Evolutionary conservation across 1,140 invertebrate genomes (phyloP), one percentile per base, ranked within the genome.

Genomic region (Varroa destructor): DNA sequence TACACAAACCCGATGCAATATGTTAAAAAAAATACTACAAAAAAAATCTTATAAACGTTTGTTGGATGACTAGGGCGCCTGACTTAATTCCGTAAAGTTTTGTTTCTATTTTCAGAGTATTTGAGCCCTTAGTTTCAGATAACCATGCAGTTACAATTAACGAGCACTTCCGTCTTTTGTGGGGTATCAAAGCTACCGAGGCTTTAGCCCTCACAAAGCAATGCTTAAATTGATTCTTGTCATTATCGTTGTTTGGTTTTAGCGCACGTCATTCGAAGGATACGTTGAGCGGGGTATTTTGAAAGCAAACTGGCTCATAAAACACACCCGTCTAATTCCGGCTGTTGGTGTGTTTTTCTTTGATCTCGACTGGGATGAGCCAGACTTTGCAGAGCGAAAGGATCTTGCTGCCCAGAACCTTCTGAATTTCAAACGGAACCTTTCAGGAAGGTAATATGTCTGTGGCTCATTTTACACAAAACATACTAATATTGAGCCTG

Each of bases 311-410:
- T 99, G 96, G 96, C 89, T 97, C 83, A 84, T 87, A 8, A 99
- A 99, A 82, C 91, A 98, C 79, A 81, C 96, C 6, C 85, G 88
- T 75, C 83, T 90, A 67, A 84, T 98, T 74, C 94, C 96, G 25
- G 88, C 93, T 2, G 87, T 97, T 0, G 87, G 96, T 70, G 91
- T 96, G 6, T 84, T 94, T 55, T 99, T 98, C 79, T 92, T 91
- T 80, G 93, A 98, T 77, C 84, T 98, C 75, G 93, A 98, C 81
- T 98, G 95, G 95, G 91, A 93, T 79, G 92, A 97, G 81, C 81
- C 85, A 0, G 83, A 88, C 67, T 98, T 93, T 91, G 88, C 89
- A 76, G 92, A 96, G 75, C 61, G 40, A 12, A 67, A 67, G 36
- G 61, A 67, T 40, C 61, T 43, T 14, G 40, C 40, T 8, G 61